These are phyloP conservation scores for Ostrea denselamellosa DNA, from an alignment of 1,140 invertebrate species.

Conservation along the genomic window DNA sequence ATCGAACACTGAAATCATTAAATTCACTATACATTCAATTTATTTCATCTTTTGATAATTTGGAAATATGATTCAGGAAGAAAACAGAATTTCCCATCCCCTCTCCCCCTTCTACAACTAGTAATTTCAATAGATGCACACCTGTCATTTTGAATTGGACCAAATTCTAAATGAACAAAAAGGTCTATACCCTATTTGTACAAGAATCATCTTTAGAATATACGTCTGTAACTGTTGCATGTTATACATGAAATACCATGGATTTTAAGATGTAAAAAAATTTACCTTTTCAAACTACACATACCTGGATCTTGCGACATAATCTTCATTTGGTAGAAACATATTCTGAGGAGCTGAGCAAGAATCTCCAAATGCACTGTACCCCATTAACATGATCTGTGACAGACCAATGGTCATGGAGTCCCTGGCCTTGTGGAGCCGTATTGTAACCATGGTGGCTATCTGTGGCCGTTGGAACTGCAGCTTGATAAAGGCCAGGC, in stretches of 20 bases:
- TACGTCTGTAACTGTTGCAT: neutral
- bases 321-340: slow-evolving; percentile 74
- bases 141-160: too few relatives aligned
- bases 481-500: slow-evolving; percentile 91
- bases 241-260: too few relatives aligned
- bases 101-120: too few relatives aligned
- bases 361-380: slow-evolving; percentile 86
- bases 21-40: neutral
- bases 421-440: slow-evolving; percentile 90
- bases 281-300: neutral
- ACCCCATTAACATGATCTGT: slow-evolving; percentile 91
- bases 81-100: too few relatives aligned
- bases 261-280: neutral
- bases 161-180: too few relatives aligned
- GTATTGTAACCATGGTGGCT: slow-evolving; percentile 82
- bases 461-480: slow-evolving; percentile 90
- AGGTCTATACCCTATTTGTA: too few relatives aligned
- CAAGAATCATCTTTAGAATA: neutral
- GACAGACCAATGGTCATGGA: slow-evolving; percentile 92
- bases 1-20: slow-evolving; percentile 81
- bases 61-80: neutral
- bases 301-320: slow-evolving; percentile 73
- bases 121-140: too few relatives aligned
- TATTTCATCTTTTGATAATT: neutral
- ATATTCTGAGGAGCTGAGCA: slow-evolving; percentile 71